phyloP scores from a whole-genome alignment of 2,113 vertebrate species.

The Agapornis roseicollis region DNA sequence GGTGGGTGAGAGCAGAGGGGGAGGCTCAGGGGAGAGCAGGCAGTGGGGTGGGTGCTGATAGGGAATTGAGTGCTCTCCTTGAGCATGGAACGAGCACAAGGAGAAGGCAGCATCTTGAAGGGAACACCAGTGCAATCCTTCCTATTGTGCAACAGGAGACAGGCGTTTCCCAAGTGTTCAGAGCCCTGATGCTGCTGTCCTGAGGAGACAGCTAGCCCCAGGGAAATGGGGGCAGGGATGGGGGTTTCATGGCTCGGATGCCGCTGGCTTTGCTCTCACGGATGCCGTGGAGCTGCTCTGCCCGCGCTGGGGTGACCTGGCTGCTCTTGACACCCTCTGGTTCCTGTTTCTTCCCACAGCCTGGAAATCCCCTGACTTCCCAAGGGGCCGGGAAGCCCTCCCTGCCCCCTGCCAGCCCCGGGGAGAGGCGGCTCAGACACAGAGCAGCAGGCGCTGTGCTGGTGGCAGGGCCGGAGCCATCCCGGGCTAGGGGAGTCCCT shows the following conservation, averaged over 20 bases:
- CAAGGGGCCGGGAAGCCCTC: neutral
- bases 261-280: neutral
- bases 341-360: slow-evolving; percentile 34
- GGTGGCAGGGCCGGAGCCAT: neutral
- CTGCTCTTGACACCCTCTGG: accelerated
- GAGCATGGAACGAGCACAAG: neutral
- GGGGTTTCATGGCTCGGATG: neutral
- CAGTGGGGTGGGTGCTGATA: neutral
- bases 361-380: slow-evolving; percentile 59
- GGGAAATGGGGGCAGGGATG: neutral
- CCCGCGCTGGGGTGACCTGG: accelerated
- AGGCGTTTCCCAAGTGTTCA: neutral
- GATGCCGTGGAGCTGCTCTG: accelerated
- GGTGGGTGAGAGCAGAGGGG: neutral
- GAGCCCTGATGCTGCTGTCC: neutral
- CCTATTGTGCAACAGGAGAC: neutral
- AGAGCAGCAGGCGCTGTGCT: neutral
- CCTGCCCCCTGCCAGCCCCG: neutral
- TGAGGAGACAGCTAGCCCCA: neutral
- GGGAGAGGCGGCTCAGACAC: neutral
- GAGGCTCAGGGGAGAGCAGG: neutral
- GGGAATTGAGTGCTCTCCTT: neutral
- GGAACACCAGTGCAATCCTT: neutral
- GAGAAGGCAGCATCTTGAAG: neutral
- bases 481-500: neutral